Conservation (phyloP, 2,797 vertebrate genomes). For the Rhynchonycteris naso region DNA sequence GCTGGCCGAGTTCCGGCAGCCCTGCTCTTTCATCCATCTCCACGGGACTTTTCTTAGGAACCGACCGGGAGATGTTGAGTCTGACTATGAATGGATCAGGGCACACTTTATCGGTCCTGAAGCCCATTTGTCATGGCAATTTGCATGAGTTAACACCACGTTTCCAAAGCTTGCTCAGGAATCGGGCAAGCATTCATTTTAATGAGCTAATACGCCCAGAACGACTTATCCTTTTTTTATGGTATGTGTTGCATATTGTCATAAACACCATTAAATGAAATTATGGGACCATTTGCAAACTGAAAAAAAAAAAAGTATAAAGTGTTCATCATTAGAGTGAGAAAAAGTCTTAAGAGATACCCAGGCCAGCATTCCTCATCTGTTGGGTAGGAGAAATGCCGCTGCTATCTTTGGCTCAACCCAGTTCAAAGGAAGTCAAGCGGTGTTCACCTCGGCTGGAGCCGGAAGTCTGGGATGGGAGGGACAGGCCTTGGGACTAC, state of each 20-base stretch:
- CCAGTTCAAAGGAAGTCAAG: neutral
- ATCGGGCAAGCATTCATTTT: slow-evolving; percentile 77
- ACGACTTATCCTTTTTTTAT: slow-evolving; percentile 72
- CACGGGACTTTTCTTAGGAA: slow-evolving; percentile 55
- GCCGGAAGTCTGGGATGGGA: neutral
- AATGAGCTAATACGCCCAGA: slow-evolving; percentile 73
- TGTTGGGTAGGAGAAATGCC: neutral
- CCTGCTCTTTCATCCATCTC: slow-evolving; percentile 43
- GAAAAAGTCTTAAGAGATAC: slow-evolving; percentile 39
- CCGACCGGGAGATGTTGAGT: slow-evolving; percentile 46
- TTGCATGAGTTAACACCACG: slow-evolving; percentile 75
- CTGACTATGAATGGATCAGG: slow-evolving; percentile 70
- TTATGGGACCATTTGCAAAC: slow-evolving; percentile 62
- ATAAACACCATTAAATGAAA: slow-evolving; percentile 77
- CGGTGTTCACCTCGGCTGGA: accelerated
- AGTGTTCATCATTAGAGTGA: slow-evolving; percentile 57
- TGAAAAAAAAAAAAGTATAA: slow-evolving; percentile 61
- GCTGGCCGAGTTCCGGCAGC: slow-evolving; percentile 39
- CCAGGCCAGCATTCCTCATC: neutral
- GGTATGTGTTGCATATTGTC: slow-evolving; percentile 73
- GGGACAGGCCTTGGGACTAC: neutral
- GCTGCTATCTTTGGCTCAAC: neutral
- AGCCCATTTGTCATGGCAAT: slow-evolving; percentile 73
- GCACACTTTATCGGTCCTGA: slow-evolving; percentile 66
- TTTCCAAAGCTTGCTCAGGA: slow-evolving; percentile 72